Base-by-base conservation (phyloP, 2,797 vertebrate genomes). In the Scarus forsteni region DNA sequence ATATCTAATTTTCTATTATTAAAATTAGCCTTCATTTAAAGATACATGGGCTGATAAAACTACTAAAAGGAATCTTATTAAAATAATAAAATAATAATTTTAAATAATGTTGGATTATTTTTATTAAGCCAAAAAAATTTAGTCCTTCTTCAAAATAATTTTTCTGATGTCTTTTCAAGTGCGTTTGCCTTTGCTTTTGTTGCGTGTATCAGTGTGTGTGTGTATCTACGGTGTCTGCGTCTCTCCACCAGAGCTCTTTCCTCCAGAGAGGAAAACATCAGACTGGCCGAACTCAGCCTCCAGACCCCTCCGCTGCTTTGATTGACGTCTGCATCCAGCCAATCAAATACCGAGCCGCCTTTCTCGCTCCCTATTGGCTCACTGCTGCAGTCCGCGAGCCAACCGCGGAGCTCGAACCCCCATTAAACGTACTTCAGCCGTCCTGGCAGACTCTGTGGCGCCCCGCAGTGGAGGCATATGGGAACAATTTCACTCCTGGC, bases 311-410 rank as follows among this genome's bases (percentile, higher is more conserved):
- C n/a, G 55, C 63, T 54, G 75, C 38, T 77, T 27, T 94, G 94
- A 95, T 93, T 94, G 94, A 94, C 94, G 86, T 5, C 15, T 3
- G 3, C 3, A 7, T 7, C 43, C 5, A 79, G 27, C 94, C 93
- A 94, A 93, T 93, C 67, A 84, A 43, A 79, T 15, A 43, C 10
- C 13, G 36, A 40, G 36, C 2, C 35, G 3, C 7, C 38, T 66
- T 39, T 2, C 8, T 0, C 13, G 1, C 9, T 8, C 69, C 16
- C 73, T 35, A 92, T 92, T 93, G 81, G 93, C 55, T 56, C 5
- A 0, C 8, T 3, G 2, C 34, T n/a, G 3, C 2, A 3, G 7
- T 0, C 13, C 46, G 8, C 15, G 12, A 75, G 42, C 93, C 89
- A 92, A 92, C 90, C 80, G 70, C 13, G 66, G 46, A 35, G 10